A percentile compares a stretch with the other conserved stretches of the same genome.
Conservation (phyloP, 2,888 invertebrate species). For the Melolontha melolontha region DNA sequence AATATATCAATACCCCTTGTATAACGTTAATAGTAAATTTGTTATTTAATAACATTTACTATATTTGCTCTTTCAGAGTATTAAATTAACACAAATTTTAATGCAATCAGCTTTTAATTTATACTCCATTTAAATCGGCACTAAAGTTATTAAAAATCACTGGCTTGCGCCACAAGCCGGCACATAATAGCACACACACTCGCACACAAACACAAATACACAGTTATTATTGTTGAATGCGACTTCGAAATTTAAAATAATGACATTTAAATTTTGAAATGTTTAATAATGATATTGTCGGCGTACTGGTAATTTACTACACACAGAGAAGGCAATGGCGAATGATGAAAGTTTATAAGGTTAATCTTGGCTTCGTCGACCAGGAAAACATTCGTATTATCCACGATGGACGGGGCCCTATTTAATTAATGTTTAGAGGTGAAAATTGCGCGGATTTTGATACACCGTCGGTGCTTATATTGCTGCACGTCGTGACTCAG, state of each 20-base stretch:
- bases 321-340: slow-evolving; percentile 24
- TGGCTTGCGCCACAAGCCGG: neutral
- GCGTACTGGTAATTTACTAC: slow-evolving; percentile 32
- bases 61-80: no score
- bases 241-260: slow-evolving; percentile 42
- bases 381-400: slow-evolving; percentile 16
- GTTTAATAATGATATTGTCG: slow-evolving; percentile 41
- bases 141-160: no score
- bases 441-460: slow-evolving; percentile 38
- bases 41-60: no score
- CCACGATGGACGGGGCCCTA: slow-evolving; percentile 10
- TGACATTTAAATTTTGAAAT: slow-evolving; percentile 44
- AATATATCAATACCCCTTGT: no score
- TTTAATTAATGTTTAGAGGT: slow-evolving; percentile 40
- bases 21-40: no score
- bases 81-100: no score
- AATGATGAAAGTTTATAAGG: slow-evolving; percentile 39
- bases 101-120: no score
- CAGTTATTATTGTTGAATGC: slow-evolving; percentile 19
- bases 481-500: slow-evolving; percentile 46
- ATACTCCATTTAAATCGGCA: no score
- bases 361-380: slow-evolving; percentile 36
- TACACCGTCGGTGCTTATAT: slow-evolving; percentile 34
- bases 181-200: neutral
- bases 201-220: neutral